Evolutionary conservation across 2,797 vertebrate genomes (phyloP).

Genomic region (Tragelaphus eurycerus): DNA sequence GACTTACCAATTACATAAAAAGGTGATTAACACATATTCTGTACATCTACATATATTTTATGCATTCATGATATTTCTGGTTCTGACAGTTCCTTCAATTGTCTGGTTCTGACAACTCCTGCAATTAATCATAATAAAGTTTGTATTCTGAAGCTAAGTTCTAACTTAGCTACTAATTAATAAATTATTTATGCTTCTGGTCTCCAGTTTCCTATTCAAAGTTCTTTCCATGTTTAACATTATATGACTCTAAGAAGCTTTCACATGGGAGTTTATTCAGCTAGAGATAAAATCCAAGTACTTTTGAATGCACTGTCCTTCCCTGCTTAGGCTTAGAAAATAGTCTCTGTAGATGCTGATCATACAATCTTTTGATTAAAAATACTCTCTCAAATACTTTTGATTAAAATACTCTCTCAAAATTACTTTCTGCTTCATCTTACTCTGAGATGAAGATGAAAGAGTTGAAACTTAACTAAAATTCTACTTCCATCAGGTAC

Average conservation of each 20-base stretch:
- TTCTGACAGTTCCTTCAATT: slow-evolving; percentile 1
- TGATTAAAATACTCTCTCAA: slow-evolving; percentile 21
- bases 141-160: neutral
- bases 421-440: neutral
- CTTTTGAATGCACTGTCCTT: neutral
- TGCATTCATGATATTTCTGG: neutral
- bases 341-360: neutral
- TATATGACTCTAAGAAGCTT: neutral
- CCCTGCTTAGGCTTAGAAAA: slow-evolving; percentile 2
- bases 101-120: neutral
- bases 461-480: slow-evolving; percentile 13
- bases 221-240: slow-evolving; percentile 22
- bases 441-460: slow-evolving; percentile 11
- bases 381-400: slow-evolving; percentile 27
- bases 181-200: neutral
- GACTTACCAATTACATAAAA: neutral
- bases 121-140: slow-evolving; percentile 37
- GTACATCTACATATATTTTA: neutral
- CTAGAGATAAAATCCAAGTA: neutral
- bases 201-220: neutral
- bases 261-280: neutral
- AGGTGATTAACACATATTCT: neutral
- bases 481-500: neutral
- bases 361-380: neutral
- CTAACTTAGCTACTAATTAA: slow-evolving; percentile 31